These are phyloP conservation scores for Eulacestoma nigropectus DNA, from an alignment of 2,113 vertebrate genomes.

Conservation along the genomic window DNA sequence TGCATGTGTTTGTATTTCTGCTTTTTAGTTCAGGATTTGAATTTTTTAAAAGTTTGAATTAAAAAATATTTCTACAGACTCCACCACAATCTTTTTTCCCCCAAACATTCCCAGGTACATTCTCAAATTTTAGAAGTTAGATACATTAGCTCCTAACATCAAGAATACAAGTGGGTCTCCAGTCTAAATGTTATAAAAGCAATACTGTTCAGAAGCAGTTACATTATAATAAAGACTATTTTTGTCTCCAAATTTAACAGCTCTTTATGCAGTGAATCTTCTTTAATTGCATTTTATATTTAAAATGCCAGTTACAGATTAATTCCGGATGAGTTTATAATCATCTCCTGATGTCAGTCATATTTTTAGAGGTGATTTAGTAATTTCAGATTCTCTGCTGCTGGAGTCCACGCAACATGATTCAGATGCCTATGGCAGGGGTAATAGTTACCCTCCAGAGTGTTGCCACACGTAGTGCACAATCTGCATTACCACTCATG, in stretches of 20 bases:
- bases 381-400: neutral
- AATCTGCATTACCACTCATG: rapidly evolving
- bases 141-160: neutral
- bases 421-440: neutral
- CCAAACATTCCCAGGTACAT: neutral
- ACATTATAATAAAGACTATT: neutral
- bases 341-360: neutral
- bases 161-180: neutral
- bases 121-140: neutral
- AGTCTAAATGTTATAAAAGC: neutral
- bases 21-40: neutral
- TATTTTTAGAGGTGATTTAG: neutral
- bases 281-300: neutral
- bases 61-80: neutral
- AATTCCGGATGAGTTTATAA: neutral
- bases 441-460: neutral
- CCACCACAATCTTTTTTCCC: neutral
- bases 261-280: neutral
- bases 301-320: neutral
- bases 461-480: neutral
- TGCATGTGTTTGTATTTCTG: neutral
- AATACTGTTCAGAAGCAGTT: neutral
- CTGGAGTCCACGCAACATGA: neutral
- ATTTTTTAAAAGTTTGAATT: neutral
- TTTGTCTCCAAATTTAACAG: neutral